Base-by-base conservation (phyloP, 2,888 invertebrate species). In the Tubulanus polymorphus region DNA sequence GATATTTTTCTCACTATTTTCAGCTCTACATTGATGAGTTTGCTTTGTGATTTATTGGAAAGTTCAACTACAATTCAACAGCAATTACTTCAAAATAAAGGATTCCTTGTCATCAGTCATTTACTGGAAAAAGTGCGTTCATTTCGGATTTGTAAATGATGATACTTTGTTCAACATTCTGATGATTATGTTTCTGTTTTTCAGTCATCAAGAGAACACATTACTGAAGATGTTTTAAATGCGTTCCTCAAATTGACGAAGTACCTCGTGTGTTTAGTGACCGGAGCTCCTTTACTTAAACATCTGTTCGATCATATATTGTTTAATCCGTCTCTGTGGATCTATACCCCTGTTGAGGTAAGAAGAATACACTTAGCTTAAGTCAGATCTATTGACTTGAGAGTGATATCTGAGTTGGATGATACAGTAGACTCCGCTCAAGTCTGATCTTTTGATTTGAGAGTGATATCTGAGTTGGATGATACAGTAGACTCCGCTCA, bases 311-410 rank as follows among this genome's bases (percentile, higher is more conserved):
- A 99, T 83, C 95, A 97, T 84, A 90, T 99, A 58, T 87, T 99
- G 65, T 99, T 99, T 86, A 99, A 99, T 85, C 97, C 99, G 8
- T 93, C 94, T 29, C 84, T 99, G 61, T 99, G 99, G 99, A 96
- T 99, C 74, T 93, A 97, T 82, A 93, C 97, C 12, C 91, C 94
- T 51, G 91, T 96, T 30, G 88, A 91, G 63, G 97, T 97, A 61
- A 57, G 63, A 64, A 15, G 23, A 25, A 15, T 3, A n/a, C 25
- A 45, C 15, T 10, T 15, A 35, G 20, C 10, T 25, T 46, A n/a
- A n/a, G n/a, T n/a, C n/a, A n/a, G n/a, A n/a, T n/a, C n/a, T n/a
- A n/a, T n/a, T n/a, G n/a, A n/a, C n/a, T n/a, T n/a, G n/a, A n/a
- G n/a, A n/a, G n/a, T n/a, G n/a, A n/a, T n/a, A n/a, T n/a, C n/a